phyloP scores from a whole-genome alignment of 2,797 vertebrate species.

The Denticeps clupeoides region DNA sequence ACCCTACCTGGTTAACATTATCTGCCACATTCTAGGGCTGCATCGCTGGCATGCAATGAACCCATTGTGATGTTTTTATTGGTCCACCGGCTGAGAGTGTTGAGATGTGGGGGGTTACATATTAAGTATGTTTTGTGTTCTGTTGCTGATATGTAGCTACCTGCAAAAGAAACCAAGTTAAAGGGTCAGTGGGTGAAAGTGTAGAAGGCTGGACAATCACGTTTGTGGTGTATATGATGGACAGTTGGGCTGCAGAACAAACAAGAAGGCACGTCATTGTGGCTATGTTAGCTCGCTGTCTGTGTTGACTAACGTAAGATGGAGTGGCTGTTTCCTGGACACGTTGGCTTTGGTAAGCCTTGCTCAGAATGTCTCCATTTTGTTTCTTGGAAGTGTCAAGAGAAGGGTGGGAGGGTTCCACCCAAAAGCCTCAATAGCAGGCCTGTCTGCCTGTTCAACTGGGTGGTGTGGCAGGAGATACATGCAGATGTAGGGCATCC shows the following conservation, averaged over 20 bases:
- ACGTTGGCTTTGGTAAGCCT: conserved; percentile 43
- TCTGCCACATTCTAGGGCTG: conserved; percentile 8
- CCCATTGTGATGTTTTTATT: conserved; percentile 18
- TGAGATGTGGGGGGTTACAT: background rate
- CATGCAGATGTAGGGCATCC: conserved; percentile 24
- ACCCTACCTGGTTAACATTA: conserved; percentile 17
- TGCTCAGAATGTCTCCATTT: conserved; percentile 26
- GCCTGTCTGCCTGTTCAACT: conserved; percentile 34
- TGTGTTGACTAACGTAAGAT: conserved; percentile 20
- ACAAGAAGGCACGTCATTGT: background rate
- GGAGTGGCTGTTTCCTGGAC: conserved; percentile 20
- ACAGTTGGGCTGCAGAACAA: conserved; percentile 6
- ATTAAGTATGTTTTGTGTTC: background rate
- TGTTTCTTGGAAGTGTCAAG: conserved; percentile 20
- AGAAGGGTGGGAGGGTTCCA: conserved; percentile 24
- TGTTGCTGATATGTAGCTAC: background rate
- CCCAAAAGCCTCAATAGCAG: conserved; percentile 27
- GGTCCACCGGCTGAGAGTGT: background rate
- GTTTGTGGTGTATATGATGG: conserved; percentile 10
- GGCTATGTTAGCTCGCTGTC: conserved; percentile 15
- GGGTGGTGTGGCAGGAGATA: conserved; percentile 22
- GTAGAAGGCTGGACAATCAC: conserved; percentile 5
- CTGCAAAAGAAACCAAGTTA: background rate
- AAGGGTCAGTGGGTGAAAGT: background rate
- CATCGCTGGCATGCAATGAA: conserved; percentile 13